Evolutionary conservation across 30 jellyfish, hydroid and myxozoan genomes (phyloP).

Genomic region (Clytia hemisphaerica): DNA sequence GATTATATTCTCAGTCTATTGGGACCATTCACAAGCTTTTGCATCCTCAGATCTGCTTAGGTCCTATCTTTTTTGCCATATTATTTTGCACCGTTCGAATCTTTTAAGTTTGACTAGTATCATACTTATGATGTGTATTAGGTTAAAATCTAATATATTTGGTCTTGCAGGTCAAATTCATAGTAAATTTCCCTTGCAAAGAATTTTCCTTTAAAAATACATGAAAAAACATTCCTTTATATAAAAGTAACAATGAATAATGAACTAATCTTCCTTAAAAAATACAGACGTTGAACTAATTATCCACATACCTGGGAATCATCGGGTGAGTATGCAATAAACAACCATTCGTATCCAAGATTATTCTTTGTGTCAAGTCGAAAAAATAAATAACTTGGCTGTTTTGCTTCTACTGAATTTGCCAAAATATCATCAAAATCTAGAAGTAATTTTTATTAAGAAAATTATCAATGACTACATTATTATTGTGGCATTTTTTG

Average conservation of each 20-base stretch:
- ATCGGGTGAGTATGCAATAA: slow-evolving; percentile 94
- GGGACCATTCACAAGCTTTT: no score
- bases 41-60: no score
- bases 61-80: no score
- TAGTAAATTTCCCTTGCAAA: neutral
- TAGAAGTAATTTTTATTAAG: slow-evolving; percentile 5
- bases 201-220: no score
- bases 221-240: no score
- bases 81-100: no score
- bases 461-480: neutral
- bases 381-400: slow-evolving; percentile 79
- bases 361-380: slow-evolving; percentile 77
- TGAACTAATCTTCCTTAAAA: neutral
- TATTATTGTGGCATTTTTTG: neutral
- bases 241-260: no score
- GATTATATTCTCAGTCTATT: no score
- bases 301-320: slow-evolving; percentile 49
- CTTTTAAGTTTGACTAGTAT: no score
- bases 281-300: neutral
- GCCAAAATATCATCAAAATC: slow-evolving; percentile 74
- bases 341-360: slow-evolving; percentile 95
- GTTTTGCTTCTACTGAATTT: slow-evolving; percentile 51
- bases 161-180: neutral
- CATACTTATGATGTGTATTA: no score
- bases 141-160: neutral